Evolutionary conservation across 2,797 vertebrate species (phyloP).

Genomic region (Sebastes steindachneri): DNA sequence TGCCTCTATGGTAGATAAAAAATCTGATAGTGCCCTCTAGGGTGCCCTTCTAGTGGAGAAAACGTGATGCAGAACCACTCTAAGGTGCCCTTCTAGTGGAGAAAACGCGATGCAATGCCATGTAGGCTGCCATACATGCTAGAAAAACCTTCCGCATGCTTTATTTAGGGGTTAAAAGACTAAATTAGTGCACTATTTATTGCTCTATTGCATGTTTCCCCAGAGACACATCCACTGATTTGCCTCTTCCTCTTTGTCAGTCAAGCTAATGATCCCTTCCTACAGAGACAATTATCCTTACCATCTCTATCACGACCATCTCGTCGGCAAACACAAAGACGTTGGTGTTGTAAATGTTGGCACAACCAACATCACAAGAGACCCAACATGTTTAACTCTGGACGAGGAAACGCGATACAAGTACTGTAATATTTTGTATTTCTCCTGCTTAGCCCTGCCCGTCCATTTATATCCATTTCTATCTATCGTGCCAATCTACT

Average conservation of each 20-base stretch:
- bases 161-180: not conserved
- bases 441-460: not conserved
- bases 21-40: too few relatives aligned
- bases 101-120: too few relatives aligned
- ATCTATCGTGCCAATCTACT: not conserved
- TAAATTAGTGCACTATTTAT: not conserved
- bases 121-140: too few relatives aligned
- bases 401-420: not conserved
- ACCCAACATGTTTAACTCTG: not conserved
- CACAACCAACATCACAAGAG: not conserved
- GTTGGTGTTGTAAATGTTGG: not conserved
- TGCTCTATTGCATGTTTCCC: not conserved
- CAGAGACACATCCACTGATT: not conserved
- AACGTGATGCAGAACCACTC: accelerated
- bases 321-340: not conserved
- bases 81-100: too few relatives aligned
- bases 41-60: too few relatives aligned
- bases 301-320: not conserved
- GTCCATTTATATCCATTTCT: not conserved
- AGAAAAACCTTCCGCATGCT: accelerated
- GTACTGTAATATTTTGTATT: not conserved
- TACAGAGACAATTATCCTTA: not conserved
- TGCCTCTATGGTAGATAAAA: too few relatives aligned
- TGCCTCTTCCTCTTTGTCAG: not conserved
- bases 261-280: not conserved